These are phyloP conservation scores for Falco biarmicus DNA, from an alignment of 2,797 vertebrate genomes.

Conservation along the genomic window DNA sequence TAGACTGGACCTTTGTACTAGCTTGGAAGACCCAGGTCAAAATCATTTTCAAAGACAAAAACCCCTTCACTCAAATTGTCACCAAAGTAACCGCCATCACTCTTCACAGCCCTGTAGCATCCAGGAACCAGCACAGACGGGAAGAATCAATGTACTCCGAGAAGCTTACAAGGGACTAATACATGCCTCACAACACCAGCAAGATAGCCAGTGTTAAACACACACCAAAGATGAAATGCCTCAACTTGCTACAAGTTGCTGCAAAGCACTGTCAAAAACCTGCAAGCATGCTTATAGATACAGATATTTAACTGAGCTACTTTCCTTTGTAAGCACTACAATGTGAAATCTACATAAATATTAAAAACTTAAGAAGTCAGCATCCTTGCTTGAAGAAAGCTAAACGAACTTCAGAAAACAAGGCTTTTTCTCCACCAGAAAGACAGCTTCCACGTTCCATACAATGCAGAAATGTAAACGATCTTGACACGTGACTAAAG, in stretches of 20 bases:
- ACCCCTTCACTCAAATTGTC: neutral
- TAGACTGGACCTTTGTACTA: neutral
- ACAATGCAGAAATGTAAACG: neutral
- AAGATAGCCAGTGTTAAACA: neutral
- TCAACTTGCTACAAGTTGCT: neutral
- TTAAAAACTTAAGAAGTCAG: neutral
- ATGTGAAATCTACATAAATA: neutral
- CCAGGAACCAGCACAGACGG: no score
- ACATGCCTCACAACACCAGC: neutral
- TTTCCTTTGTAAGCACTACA: neutral
- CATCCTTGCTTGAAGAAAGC: neutral
- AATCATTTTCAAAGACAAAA: neutral
- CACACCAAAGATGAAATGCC: neutral
- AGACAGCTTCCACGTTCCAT: neutral
- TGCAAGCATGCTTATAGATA: neutral
- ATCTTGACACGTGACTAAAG: neutral
- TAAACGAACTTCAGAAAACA: neutral
- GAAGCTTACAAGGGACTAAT: neutral
- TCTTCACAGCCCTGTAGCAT: neutral
- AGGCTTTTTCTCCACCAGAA: neutral
- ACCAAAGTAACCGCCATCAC: neutral
- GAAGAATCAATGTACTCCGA: neutral
- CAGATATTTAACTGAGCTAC: neutral
- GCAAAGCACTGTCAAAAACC: neutral
- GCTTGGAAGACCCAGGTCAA: neutral